These are phyloP conservation scores for Poecilia gillii DNA, from an alignment of 2,797 vertebrate genomes.

Conservation along the genomic window DNA sequence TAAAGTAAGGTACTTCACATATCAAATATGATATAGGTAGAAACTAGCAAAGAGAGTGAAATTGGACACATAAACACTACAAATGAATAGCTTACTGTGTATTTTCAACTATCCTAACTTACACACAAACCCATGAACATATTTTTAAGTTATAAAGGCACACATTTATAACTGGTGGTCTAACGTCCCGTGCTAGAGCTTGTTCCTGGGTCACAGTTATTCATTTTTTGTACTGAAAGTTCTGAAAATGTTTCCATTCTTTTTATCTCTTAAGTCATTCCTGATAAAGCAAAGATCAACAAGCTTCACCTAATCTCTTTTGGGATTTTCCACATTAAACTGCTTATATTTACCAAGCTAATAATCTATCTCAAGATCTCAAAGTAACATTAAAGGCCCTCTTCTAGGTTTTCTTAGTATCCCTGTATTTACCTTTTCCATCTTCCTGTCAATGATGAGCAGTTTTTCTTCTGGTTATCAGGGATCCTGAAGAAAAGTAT, in stretches of 20 bases:
- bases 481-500: neutral
- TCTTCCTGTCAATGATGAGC: neutral
- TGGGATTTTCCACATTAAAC: neutral
- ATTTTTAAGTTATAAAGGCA: neutral
- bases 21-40: neutral
- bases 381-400: neutral
- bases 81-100: neutral
- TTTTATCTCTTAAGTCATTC: neutral
- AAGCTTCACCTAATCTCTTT: neutral
- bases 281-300: neutral
- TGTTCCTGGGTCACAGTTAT: neutral
- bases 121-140: neutral
- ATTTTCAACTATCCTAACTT: neutral
- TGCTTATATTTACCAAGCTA: neutral
- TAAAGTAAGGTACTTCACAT: neutral
- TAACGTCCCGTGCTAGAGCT: neutral
- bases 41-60: neutral
- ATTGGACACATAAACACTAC: neutral
- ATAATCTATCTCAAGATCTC: neutral
- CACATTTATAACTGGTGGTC: neutral
- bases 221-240: neutral
- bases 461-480: neutral
- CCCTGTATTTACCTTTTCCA: neutral
- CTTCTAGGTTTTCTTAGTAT: neutral
- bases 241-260: neutral